Base-by-base conservation (phyloP, 53 echinoderm and acorn worm species). In the Stichopus horrens region DNA sequence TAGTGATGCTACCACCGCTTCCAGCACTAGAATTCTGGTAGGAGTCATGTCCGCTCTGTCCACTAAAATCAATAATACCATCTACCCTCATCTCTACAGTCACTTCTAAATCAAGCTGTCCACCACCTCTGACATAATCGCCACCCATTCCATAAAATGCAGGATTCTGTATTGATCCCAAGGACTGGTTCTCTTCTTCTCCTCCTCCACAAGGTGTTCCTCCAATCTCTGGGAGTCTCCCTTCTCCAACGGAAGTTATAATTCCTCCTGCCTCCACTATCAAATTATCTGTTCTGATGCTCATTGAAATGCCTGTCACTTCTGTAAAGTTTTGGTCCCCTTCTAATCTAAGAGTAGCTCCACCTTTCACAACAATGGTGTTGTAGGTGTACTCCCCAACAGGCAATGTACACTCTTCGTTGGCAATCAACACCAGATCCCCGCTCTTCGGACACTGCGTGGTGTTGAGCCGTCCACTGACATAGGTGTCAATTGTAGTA, bases 1-100 rank as follows among this genome's bases (percentile, higher is more conserved):
- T 83, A 87, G 89, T 76, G 21, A 96, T 86, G 68, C 96, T 94
- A n/a, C 96, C 96, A 79, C 96, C 96, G 86, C 96, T 96, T 76
- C 94, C 96, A 67, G 93, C 96, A 18, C 91, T 92, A 19, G 74
- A 37, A 14, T 87, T 88, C 67, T 74, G 23, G 53, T 53, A 51
- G 8, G 63, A 23, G 9, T 55, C 77, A 16, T 52, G 56, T 19
- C 82, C 91, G 76, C 83, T 79, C 52, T 55, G 88, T n/a, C 96
- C 96, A 54, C 91, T 88, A 75, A 94, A 77, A 67, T 89, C 88
- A 89, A 96, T 89, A 55, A 79, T 88, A 4, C 96, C 96, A 80
- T 96, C 93, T 63, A 89, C 86, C 57, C 76, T 85, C 21, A 91
- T 86, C 75, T 81, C 80, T 20, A 57, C 59, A 21, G 73, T 74